Evolutionary conservation across 1,140 invertebrate species (phyloP), one percentile per base, ranked within the genome.

Genomic region (Formica exsecta): DNA sequence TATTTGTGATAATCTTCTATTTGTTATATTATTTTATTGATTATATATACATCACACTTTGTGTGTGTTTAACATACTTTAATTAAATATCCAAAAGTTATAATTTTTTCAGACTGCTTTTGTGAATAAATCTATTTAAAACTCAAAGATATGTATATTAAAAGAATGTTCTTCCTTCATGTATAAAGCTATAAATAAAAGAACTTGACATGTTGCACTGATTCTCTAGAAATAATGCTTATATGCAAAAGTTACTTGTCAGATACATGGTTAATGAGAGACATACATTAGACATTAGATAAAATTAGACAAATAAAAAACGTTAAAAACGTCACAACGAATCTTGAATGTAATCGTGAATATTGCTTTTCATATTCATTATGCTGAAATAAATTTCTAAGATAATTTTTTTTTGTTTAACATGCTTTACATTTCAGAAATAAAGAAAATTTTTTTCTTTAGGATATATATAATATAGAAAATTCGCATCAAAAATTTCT

Each of bases 181-280:
- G 5, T 41, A 0, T 44, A 71, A 80, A 13, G 11, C 13, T 22
- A 51, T 51, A 59, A 51, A 29, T 51, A 65, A 51, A 79, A 9
- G 2, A 81, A 59, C 36, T 32, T 81, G 64, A 73, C 25, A 59
- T n/a, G 7, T 59, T 73, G 54, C 8, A 25, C 44, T 61, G 44
- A 66, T 68, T 80, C 13, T 59, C 16, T 32, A 25, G 9, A 79
- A 79, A 48, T 77, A 81, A 19, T 51, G 16, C 13, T 66, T 59
- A 64, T 5, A n/a, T 65, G 11, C 6, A 71, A 59, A 70, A 29
- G 13, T 71, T 80, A 41, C 36, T 70, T 71, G 77, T 81, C 51
- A 71, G 29, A 70, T 80, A 57, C 6, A 57, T 57, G 66, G 29
- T 36, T 22, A 57, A 66, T 22, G 4, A 11, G 4, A 11, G 9